Percentiles rank a stretch among this genome's conserved stretches.
Conservation (phyloP, 2,888 invertebrate species). For the Halocaridina rubra region DNA sequence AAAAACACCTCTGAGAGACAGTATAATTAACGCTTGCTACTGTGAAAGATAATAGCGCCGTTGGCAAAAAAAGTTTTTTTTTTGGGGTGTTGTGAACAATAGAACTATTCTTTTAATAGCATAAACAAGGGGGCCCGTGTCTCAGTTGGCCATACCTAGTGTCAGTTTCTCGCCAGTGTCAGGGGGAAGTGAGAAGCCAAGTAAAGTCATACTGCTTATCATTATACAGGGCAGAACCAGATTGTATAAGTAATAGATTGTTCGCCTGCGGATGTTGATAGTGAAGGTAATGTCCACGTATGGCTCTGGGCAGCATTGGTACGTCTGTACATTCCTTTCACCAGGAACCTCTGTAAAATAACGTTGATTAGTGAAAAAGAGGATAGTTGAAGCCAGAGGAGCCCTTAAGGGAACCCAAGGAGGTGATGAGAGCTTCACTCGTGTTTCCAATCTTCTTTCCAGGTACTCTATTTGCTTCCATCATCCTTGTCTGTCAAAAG, state of each 20-base stretch:
- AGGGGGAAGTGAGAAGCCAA: conserved; percentile 97
- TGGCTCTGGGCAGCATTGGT: conserved; percentile 93
- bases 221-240: conserved; percentile 98
- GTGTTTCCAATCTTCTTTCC: too few species aligned
- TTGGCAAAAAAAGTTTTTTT: background rate
- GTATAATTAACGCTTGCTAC: background rate
- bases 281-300: conserved; percentile 95
- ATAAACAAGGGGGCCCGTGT: conserved; percentile 17
- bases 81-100: too few species aligned
- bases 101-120: too few species aligned
- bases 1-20: conserved; percentile 30
- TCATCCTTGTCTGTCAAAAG: too few species aligned
- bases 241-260: conserved; percentile 99
- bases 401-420: conserved; percentile 33
- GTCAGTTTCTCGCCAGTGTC: conserved; percentile 97
- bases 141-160: conserved; percentile 76
- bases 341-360: conserved; percentile 84
- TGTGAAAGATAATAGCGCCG: background rate
- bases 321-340: conserved; percentile 88
- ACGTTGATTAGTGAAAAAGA: conserved; percentile 60
- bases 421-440: too few species aligned
- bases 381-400: conserved; percentile 14
- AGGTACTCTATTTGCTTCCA: too few species aligned
- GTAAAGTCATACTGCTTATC: conserved; percentile 97
- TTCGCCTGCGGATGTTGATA: conserved; percentile 94